Evolutionary conservation across 2,888 invertebrate species (phyloP), one percentile per base, ranked within the genome.

Genomic region (Trachelus troglodyta): DNA sequence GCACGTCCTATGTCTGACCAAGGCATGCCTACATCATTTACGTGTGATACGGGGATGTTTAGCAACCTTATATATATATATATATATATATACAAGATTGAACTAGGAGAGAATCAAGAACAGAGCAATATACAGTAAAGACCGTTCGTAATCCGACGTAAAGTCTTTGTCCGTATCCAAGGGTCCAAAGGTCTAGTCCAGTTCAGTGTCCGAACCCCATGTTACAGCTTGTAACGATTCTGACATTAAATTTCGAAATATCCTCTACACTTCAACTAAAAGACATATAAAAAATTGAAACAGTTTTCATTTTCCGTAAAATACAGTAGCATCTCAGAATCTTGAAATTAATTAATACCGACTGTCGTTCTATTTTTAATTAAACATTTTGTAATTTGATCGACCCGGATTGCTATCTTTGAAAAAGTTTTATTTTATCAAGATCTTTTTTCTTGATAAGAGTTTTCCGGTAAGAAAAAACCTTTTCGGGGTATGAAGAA

Each of bases 1-100:
- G 85, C 87, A 85, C 85, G 86, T 85, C 88, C 87, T 81, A 83
- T 85, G 87, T 85, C 87, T 86, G 85, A 84, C 79, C 83, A 77
- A 76, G 34, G n/a, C 56, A 83, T 80, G 79, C 71, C 74, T 81
- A 81, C 82, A 80, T 74, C 80, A 33, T 74, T 77, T 77, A 69
- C 75, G 77, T 75, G 71, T 69, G 69, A 74, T 79, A 81, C 81
- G 76, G 77, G 83, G 76, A 83, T 88, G 88, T 89, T 89, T 88
- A 89, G 86, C 89, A 89, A 88, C 84, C 86, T 87, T 87, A 85
- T 86, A 80, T 23, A 69, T 30, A 34, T 33, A 68, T 33, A 33
- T 23, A 73, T 75, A 77, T 31, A 77, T 31, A 35, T 68, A 31
- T 33, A 30, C 3, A 30, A 23, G 73, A 12, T 56, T 23, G 23